Base-by-base conservation (phyloP, 2,888 invertebrate species). In the Ormyrus thymus region DNA sequence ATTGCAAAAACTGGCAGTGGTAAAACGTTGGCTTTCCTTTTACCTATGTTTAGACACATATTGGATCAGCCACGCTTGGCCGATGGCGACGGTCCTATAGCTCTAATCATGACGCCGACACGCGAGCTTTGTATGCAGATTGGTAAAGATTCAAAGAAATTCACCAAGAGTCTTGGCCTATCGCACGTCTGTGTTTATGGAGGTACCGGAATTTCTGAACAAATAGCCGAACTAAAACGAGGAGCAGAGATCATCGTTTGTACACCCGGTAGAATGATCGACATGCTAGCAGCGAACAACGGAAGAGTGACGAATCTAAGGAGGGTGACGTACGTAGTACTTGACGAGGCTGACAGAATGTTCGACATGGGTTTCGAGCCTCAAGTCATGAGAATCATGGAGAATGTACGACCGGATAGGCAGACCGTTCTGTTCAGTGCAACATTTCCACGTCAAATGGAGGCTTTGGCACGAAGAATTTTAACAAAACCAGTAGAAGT, bases 291-390 rank as follows among this genome's bases (percentile, higher is more conserved):
- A 0, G 99, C 99, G 0, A 99, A 99, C 90, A 97, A 96, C 64
- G 99, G 98, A 81, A 94, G 98, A 83, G 99, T 99, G 1, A 99
- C 99, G 7, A 99, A 99, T 91, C 91, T 99, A 80, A 93, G 97
- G n/a, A 92, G 99, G 59, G 97, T 98, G 58, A 99, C 99, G 0
- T 99, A 98, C 88, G 94, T 99, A 61, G 99, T 99, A 0, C 91
- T 99, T 55, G 99, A 99, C 90, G 99, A 99, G 91, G 99, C 99
- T 0, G 99, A 99, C 90, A 92, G 99, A 59, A 99, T 99, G 99
- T 99, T 99, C 89, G 99, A 99, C 89, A 98, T 99, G 98, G 98
- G 98, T 15, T 99, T 99, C 89, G 99, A 99, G 90, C 98, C 98
- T 0, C 98, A 98, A 92, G 94, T 94, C 83, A 82, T 72, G 74